Conservation (phyloP, 2,888 invertebrate genomes). For the Tenthredo scrophulariae region DNA sequence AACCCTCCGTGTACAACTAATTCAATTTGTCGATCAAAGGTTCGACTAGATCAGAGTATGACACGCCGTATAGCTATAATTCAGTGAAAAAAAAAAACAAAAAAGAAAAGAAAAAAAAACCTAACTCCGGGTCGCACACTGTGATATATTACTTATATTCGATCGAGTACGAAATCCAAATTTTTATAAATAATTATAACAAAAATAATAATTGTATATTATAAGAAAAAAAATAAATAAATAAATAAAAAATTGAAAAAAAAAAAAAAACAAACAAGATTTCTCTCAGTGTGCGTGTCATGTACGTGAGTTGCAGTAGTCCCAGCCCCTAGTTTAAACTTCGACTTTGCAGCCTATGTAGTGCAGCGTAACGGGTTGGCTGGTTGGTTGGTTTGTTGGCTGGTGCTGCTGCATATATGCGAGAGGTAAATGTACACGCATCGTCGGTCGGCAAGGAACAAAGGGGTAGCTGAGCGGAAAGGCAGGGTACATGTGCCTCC, state of each 20-base stretch:
- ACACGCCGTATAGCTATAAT: not conserved
- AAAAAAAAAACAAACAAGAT: no score
- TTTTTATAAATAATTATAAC: no score
- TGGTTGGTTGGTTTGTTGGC: no score
- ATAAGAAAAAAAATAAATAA: no score
- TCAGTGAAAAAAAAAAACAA: not conserved
- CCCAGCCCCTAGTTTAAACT: not conserved
- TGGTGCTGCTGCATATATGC: not conserved
- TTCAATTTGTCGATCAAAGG: slow-evolving; percentile 24
- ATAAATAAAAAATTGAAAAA: no score
- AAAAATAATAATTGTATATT: no score
- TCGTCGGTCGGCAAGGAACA: slow-evolving; percentile 44
- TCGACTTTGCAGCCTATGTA: not conserved
- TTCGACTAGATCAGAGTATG: not conserved
- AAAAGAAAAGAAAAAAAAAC: not conserved
- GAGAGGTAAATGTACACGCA: slow-evolving; percentile 31
- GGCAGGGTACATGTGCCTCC: slow-evolving; percentile 25
- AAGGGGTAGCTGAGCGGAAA: slow-evolving; percentile 49
- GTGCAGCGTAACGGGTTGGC: not conserved
- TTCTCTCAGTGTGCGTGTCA: no score
- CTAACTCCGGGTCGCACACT: not conserved
- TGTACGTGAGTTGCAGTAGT: not conserved
- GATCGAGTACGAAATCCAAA: no score
- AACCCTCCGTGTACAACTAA: not conserved
- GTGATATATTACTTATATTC: no score